These are phyloP conservation scores for Acronicta aceris DNA, from an alignment of 2,888 invertebrate species.

Conservation along the genomic window DNA sequence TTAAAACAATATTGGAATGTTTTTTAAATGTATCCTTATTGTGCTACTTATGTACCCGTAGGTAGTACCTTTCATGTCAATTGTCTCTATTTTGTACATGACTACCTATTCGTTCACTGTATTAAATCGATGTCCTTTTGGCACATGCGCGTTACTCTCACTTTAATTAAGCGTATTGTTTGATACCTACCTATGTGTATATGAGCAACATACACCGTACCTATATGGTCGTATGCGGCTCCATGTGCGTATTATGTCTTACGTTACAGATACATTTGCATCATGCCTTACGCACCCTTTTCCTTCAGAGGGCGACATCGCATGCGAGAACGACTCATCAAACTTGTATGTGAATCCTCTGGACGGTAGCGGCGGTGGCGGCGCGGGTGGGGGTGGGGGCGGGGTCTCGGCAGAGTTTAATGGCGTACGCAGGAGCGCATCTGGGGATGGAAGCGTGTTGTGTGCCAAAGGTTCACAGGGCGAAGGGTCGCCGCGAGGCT, in stretches of 20 bases:
- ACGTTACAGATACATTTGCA: constrained; percentile 97
- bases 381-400: constrained; percentile 73
- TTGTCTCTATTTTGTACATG: constrained; percentile 27
- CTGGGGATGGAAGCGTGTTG: constrained; percentile 93
- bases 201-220: constrained; percentile 60
- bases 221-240: constrained; percentile 75
- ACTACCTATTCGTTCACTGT: constrained; percentile 39
- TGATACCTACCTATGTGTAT: constrained; percentile 32
- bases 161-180: constrained; percentile 35
- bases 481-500: constrained; percentile 84
- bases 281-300: constrained; percentile 99
- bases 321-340: constrained; percentile 92
- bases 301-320: constrained; percentile 95
- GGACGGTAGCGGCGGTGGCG: constrained; percentile 90
- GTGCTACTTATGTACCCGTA: constrained; percentile 35
- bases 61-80: constrained; percentile 27
- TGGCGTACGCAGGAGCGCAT: constrained; percentile 94
- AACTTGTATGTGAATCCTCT: constrained; percentile 97
- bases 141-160: constrained; percentile 39
- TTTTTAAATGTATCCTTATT: constrained; percentile 24
- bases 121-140: constrained; percentile 41
- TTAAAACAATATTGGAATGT: constrained; percentile 1
- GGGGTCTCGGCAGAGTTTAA: constrained; percentile 79
- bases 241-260: constrained; percentile 87
- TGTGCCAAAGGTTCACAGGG: constrained; percentile 90